Percentiles rank a stretch among this genome's conserved stretches.
These are phyloP conservation scores for Hartigia nigra DNA, from an alignment of 2,888 invertebrate species.

Conservation along the genomic window DNA sequence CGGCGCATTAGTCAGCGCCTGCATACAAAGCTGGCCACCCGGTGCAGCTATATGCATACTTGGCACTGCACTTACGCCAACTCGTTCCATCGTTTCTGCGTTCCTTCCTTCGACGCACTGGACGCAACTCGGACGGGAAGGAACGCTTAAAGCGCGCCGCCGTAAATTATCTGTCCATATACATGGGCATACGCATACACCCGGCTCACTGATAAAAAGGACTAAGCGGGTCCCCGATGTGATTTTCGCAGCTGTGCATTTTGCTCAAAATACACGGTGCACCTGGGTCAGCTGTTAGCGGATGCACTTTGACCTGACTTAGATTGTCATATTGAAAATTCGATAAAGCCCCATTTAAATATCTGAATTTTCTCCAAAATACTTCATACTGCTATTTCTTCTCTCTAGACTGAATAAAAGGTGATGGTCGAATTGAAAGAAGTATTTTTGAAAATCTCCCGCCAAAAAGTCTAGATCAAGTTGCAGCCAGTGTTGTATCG, in stretches of 20 bases:
- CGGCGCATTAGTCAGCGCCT: slow-evolving; percentile 46
- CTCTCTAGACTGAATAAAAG: too few species aligned
- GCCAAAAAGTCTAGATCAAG: not conserved
- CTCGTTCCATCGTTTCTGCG: slow-evolving; percentile 25
- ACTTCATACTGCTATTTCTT: not conserved
- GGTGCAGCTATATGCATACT: slow-evolving; percentile 25
- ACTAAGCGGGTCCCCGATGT: not conserved
- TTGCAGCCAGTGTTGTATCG: not conserved
- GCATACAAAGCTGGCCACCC: slow-evolving; percentile 34
- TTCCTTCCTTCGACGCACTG: not conserved
- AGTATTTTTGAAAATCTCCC: not conserved
- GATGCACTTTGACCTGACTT: not conserved
- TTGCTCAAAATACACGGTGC: not conserved
- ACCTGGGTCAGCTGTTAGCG: not conserved
- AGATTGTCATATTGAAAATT: not conserved
- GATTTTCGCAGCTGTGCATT: not conserved
- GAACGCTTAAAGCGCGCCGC: slow-evolving; percentile 13
- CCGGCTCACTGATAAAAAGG: not conserved
- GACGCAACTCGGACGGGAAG: slow-evolving; percentile 13
- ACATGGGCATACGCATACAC: not conserved
- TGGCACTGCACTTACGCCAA: slow-evolving; percentile 13
- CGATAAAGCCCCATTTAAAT: not conserved
- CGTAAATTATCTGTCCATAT: slow-evolving; percentile 43
- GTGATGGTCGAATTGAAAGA: not conserved
- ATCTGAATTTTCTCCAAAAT: not conserved